phyloP scores from a whole-genome alignment of 2,888 invertebrate genomes.

The Synergus gifuensis region DNA sequence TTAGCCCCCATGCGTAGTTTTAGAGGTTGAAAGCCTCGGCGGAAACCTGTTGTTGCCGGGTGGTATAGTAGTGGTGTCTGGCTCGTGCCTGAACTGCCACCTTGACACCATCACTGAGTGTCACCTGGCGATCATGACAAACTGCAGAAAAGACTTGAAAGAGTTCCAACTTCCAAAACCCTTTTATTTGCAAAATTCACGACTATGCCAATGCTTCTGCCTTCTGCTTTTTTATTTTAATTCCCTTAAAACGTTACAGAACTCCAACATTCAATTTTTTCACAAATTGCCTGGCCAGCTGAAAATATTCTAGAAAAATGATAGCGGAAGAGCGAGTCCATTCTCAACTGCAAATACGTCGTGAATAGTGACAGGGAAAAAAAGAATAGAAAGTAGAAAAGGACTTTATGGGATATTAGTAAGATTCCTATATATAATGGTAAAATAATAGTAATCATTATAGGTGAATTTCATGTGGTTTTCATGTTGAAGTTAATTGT shows the following conservation, averaged over 20 bases:
- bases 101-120: conserved; percentile 7
- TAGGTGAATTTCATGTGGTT: too few species aligned
- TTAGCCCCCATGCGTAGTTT: conserved; percentile 38
- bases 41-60: conserved; percentile 27
- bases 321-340: too few species aligned
- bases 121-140: neutral
- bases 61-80: conserved; percentile 10
- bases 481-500: neutral
- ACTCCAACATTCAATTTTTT: neutral
- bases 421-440: too few species aligned
- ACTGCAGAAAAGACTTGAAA: neutral
- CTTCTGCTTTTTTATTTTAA: neutral
- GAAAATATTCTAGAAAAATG: too few species aligned
- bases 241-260: neutral
- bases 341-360: too few species aligned
- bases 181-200: neutral
- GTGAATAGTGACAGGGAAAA: too few species aligned
- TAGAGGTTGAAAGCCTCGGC: conserved; percentile 27
- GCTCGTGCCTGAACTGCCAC: conserved; percentile 32
- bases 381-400: too few species aligned
- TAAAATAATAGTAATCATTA: too few species aligned
- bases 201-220: neutral
- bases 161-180: conserved; percentile 2
- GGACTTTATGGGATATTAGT: too few species aligned
- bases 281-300: neutral